Conservation (phyloP, 2,888 invertebrate species). For the Stenichneumon culpator region DNA sequence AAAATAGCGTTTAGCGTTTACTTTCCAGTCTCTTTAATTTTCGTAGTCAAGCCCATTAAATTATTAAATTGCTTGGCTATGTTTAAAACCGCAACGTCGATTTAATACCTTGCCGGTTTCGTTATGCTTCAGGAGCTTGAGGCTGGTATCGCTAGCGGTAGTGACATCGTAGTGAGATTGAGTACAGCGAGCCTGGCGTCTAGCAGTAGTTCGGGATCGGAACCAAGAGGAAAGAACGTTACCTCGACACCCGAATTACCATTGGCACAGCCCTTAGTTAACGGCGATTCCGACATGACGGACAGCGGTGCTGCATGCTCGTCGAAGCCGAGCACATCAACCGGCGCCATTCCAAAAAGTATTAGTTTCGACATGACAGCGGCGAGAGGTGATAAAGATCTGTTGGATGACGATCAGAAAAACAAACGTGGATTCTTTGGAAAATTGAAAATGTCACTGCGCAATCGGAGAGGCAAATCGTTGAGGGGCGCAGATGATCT, state of each 20-base stretch:
- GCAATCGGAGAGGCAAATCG: slow-evolving; percentile 88
- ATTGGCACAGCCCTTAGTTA: slow-evolving; percentile 71
- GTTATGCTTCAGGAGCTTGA: slow-evolving; percentile 68
- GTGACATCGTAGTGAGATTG: slow-evolving; percentile 84
- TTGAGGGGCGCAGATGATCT: slow-evolving; percentile 84
- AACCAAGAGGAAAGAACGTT: slow-evolving; percentile 79
- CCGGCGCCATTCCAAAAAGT: slow-evolving; percentile 96
- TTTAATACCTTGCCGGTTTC: slow-evolving; percentile 16
- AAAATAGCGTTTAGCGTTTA: background rate
- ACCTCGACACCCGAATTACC: slow-evolving; percentile 75
- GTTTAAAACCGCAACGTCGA: background rate
- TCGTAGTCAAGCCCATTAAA: slow-evolving; percentile 15
- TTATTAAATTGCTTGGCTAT: background rate
- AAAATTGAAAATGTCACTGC: slow-evolving; percentile 90
- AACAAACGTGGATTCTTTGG: slow-evolving; percentile 90
- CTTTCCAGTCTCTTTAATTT: slow-evolving; percentile 20
- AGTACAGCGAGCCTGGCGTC: slow-evolving; percentile 88
- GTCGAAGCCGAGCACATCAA: slow-evolving; percentile 87
- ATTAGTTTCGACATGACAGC: slow-evolving; percentile 97
- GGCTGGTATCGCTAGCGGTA: slow-evolving; percentile 69
- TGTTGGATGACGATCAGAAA: slow-evolving; percentile 87
- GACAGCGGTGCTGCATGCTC: slow-evolving; percentile 74
- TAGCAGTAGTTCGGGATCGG: slow-evolving; percentile 86
- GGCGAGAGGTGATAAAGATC: slow-evolving; percentile 90
- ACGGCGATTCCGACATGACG: slow-evolving; percentile 75